Evolutionary conservation across 2,113 vertebrate species (phyloP).

Genomic region (Psittacula cyanocephala): DNA sequence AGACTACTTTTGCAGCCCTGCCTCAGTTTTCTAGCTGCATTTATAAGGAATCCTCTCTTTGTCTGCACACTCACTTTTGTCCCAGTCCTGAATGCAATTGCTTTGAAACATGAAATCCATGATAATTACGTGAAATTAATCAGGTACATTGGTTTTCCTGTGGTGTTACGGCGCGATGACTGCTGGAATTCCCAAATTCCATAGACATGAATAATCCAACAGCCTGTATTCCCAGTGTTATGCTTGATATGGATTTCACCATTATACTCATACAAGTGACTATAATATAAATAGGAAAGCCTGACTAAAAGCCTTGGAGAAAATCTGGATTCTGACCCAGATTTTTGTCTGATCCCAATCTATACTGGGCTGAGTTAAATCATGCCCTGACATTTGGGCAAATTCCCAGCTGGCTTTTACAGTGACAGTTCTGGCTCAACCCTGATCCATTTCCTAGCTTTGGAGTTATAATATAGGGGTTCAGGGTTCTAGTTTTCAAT

Average conservation of each 20-base stretch:
- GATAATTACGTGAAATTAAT: slow-evolving; percentile 20
- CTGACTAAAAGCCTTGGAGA: slow-evolving; percentile 10
- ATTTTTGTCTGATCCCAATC: slow-evolving; percentile 24
- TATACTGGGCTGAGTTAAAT: background rate
- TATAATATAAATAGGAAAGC: slow-evolving; percentile 12
- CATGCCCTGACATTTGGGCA: background rate
- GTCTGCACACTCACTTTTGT: background rate
- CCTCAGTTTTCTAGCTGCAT: background rate
- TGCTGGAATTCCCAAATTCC: slow-evolving; percentile 22
- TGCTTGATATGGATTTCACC: background rate
- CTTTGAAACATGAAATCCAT: background rate
- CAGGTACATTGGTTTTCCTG: background rate
- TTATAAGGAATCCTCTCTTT: background rate
- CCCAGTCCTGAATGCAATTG: background rate
- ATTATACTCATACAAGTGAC: background rate
- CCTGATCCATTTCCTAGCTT: background rate
- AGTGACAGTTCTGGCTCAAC: background rate
- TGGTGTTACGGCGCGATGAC: background rate
- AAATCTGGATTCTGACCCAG: slow-evolving; percentile 25
- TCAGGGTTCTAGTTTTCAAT: background rate
- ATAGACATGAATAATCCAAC: background rate
- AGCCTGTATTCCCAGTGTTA: background rate
- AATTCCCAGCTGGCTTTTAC: slow-evolving; percentile 22
- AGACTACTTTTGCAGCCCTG: background rate
- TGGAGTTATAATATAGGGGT: background rate